phyloP scores from a whole-genome alignment of 2,888 invertebrate genomes.

The Heteromurus nitidus region DNA sequence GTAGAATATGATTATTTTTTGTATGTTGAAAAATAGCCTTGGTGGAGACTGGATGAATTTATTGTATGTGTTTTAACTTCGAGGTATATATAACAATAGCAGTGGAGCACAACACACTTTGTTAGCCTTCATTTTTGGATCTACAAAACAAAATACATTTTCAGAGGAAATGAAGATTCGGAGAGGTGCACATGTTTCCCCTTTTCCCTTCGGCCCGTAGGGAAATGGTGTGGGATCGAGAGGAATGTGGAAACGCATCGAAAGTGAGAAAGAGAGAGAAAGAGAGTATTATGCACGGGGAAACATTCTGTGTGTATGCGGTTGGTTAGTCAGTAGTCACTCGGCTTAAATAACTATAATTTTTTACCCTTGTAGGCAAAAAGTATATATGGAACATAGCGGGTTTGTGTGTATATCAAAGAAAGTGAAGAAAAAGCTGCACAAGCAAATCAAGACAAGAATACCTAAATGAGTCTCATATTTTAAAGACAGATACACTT shows the following conservation, averaged over 20 bases:
- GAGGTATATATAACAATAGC: too few species aligned
- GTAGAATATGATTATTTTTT: slow-evolving; percentile 19
- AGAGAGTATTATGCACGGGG: slow-evolving; percentile 4
- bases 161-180: too few species aligned
- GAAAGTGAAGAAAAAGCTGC: slow-evolving; percentile 32
- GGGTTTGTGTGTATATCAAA: not conserved
- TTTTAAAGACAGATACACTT: slow-evolving; percentile 64
- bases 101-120: too few species aligned
- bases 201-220: slow-evolving; percentile 38
- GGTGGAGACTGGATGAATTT: not conserved
- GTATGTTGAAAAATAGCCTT: slow-evolving; percentile 23
- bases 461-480: slow-evolving; percentile 64
- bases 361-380: not conserved
- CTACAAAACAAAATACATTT: too few species aligned
- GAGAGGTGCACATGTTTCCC: too few species aligned
- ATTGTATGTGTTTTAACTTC: too few species aligned
- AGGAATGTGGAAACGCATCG: slow-evolving; percentile 24
- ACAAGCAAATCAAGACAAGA: slow-evolving; percentile 64
- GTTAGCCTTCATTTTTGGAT: too few species aligned
- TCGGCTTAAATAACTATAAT: not conserved
- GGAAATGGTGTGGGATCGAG: too few species aligned
- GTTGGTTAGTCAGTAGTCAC: slow-evolving; percentile 9
- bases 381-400: not conserved
- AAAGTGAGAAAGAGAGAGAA: slow-evolving; percentile 41
- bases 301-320: not conserved